Evolutionary conservation across 2,888 invertebrate genomes (phyloP), one percentile per base, ranked within the genome.

Genomic region (Sminthurides aquaticus): DNA sequence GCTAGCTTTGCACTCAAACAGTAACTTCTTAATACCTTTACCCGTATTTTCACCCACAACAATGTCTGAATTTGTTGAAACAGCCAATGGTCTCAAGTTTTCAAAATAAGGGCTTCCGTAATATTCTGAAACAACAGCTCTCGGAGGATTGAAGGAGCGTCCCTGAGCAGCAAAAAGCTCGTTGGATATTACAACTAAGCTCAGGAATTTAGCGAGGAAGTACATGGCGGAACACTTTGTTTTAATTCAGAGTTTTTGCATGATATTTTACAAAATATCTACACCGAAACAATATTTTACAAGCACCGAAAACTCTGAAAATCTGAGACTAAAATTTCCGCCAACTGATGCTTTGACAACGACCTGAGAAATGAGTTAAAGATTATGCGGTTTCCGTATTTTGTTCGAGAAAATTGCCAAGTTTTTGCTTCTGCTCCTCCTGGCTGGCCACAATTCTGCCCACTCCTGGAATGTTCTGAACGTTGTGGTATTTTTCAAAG

Each of bases 41-140:
- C 54, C 34, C 2, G 64, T 64, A 25, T 58, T 59, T 22, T 64
- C 59, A 3, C 64, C 64, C 1, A 64, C 64, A 3, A 64, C 55
- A 26, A 62, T 22, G 11, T 62, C 62, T 1, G 57, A 56, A 62
- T 62, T 62, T 18, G 56, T 18, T 20, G 57, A 28, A 8, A 57
- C 49, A 20, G 25, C 1, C 8, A 62, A 27, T 1, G 57, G 27
- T 20, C 64, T 29, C 0, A 60, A 1, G 28, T 64, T 64, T 55
- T 64, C 64, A 48, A 55, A 64, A 28, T 64, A 64, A 1, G 64
- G 59, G 49, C 59, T 64, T 27, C 64, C 64, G 26, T 64, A 64
- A 22, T 64, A 64, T 25, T 64, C 64, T 3, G 64, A 64, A n/a
- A 64, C 25, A 1, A 59, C 25, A 2, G 59, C 58, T 29, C 34